phyloP scores from a whole-genome alignment of 1,140 invertebrate species.

The Metaphire vulgaris region DNA sequence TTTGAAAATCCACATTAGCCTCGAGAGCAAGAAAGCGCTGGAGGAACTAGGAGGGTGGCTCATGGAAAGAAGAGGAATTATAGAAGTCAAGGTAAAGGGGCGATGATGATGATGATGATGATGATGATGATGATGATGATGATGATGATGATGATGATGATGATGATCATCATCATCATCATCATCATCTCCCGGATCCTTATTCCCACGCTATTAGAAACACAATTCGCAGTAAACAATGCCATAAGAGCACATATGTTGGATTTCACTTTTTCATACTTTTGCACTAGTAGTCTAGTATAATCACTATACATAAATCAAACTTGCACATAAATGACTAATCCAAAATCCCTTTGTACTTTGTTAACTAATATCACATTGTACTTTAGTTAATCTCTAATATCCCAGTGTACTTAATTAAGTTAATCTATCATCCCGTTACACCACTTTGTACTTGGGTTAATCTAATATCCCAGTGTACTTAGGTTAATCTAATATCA shows the following conservation, averaged over 20 bases:
- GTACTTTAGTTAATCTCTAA: no score
- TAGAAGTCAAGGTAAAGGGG: conserved; percentile 23
- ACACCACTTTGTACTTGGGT: no score
- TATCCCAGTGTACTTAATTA: no score
- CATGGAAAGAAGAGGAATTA: conserved; percentile 28
- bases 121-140: not conserved
- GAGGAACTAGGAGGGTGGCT: conserved; percentile 25
- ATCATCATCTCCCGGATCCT: not conserved
- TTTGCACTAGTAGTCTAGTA: no score
- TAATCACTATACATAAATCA: no score
- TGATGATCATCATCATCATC: not conserved
- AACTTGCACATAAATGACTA: no score
- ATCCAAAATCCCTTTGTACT: no score
- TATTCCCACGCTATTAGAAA: not conserved
- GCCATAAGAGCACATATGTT: not conserved
- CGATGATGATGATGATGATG: not conserved
- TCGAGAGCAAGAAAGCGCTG: conserved; percentile 28
- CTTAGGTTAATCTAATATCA: no score
- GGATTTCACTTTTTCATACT: no score
- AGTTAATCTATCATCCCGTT: no score
- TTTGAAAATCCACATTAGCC: conserved; percentile 36
- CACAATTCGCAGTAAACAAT: not conserved
- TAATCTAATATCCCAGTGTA: no score
- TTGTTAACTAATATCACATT: no score
- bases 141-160: not conserved